Conservation (phyloP, 2,113 vertebrate genomes). For the Prietella phreatophila region DNA sequence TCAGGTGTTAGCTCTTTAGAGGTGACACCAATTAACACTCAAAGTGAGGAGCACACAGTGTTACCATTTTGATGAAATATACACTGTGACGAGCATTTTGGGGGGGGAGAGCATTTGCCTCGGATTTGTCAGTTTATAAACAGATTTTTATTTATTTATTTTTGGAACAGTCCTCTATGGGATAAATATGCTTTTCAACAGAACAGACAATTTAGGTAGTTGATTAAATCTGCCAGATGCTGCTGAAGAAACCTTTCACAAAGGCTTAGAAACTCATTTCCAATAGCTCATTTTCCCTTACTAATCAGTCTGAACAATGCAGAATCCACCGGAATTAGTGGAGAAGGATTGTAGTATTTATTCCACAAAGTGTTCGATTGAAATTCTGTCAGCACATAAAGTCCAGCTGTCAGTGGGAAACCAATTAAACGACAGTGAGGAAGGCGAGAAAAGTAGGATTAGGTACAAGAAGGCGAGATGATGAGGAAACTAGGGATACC, state of each 20-base stretch:
- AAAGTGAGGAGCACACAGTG: not conserved
- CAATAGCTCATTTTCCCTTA: not conserved
- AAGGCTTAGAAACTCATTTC: constrained; percentile 15
- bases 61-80: not conserved
- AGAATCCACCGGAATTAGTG: too few species aligned
- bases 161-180: too few species aligned
- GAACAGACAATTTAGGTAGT: not conserved
- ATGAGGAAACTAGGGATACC: not conserved
- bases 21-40: constrained; percentile 12
- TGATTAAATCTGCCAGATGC: constrained; percentile 14
- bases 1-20: constrained; percentile 9
- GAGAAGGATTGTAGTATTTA: not conserved
- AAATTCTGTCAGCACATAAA: not conserved
- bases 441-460: not conserved
- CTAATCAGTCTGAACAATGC: not conserved
- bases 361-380: not conserved
- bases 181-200: not conserved
- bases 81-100: not conserved
- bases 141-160: not conserved
- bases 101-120: not conserved
- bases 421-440: not conserved
- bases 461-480: not conserved
- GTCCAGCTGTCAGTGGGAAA: not conserved
- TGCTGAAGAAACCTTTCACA: not conserved
- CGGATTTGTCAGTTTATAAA: not conserved